phyloP scores from a whole-genome alignment of 2,888 invertebrate species.

The Brenthis ino region DNA sequence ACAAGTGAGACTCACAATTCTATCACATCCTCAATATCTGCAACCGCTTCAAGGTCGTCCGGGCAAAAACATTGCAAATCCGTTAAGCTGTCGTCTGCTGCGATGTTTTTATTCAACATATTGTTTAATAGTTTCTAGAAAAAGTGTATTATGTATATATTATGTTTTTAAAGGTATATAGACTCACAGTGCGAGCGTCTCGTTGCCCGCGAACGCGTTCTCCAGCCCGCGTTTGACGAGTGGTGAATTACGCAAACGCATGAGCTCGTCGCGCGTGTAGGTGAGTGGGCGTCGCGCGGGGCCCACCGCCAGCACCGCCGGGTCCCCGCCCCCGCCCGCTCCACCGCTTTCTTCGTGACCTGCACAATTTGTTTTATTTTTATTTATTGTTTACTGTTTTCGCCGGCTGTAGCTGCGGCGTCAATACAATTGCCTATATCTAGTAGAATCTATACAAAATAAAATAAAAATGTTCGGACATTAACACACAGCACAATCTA shows the following conservation, averaged over 20 bases:
- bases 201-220: slow-evolving; percentile 77
- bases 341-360: slow-evolving; percentile 59
- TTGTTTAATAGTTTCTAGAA: not conserved
- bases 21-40: too few relatives aligned
- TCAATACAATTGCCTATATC: not conserved
- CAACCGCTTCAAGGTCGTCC: too few relatives aligned
- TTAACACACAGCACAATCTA: too few relatives aligned
- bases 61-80: too few relatives aligned
- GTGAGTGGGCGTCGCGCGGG: slow-evolving; percentile 74
- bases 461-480: too few relatives aligned
- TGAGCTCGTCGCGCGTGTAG: slow-evolving; percentile 86
- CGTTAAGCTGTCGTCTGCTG: not conserved
- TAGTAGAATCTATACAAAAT: too few relatives aligned
- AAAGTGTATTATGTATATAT: too few relatives aligned
- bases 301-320: slow-evolving; percentile 83
- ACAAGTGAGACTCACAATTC: too few relatives aligned
- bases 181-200: slow-evolving; percentile 63
- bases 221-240: slow-evolving; percentile 88
- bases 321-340: slow-evolving; percentile 70
- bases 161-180: too few relatives aligned
- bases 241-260: slow-evolving; percentile 87
- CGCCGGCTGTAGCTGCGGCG: too few relatives aligned
- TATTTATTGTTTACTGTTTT: not conserved
- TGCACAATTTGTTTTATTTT: slow-evolving; percentile 12
- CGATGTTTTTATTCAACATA: not conserved